Evolutionary conservation across 2,888 invertebrate species (phyloP).

Genomic region (Agonopterix arenella): DNA sequence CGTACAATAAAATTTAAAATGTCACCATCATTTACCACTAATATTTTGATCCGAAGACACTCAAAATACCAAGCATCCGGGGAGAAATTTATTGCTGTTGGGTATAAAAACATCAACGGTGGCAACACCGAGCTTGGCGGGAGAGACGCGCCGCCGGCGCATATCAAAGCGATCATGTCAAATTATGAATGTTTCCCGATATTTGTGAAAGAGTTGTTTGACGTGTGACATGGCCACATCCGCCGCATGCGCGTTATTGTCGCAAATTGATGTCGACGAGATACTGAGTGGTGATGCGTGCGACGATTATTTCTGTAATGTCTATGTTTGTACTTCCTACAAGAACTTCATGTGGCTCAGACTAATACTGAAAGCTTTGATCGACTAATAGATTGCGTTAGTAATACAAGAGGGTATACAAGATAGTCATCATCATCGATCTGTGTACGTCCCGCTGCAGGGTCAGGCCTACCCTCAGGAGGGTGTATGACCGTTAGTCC

Average conservation of each 20-base stretch:
- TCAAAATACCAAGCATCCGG: slow-evolving; percentile 55
- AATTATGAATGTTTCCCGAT: slow-evolving; percentile 67
- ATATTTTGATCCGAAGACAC: slow-evolving; percentile 50
- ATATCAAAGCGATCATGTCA: slow-evolving; percentile 60
- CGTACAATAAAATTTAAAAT: slow-evolving; percentile 47
- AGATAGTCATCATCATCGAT: too few relatives aligned
- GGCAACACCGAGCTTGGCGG: slow-evolving; percentile 35
- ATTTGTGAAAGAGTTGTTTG: slow-evolving; percentile 66
- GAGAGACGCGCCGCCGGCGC: slow-evolving; percentile 25
- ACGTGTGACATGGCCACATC: slow-evolving; percentile 60
- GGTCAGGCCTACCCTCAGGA: too few relatives aligned
- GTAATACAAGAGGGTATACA: neutral
- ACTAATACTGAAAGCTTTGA: neutral
- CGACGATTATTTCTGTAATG: slow-evolving; percentile 38
- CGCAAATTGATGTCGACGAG: slow-evolving; percentile 37
- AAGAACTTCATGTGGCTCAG: neutral
- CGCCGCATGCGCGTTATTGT: slow-evolving; percentile 34
- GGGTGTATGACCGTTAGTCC: too few relatives aligned
- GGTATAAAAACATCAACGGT: slow-evolving; percentile 62
- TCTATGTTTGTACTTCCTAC: slow-evolving; percentile 1
- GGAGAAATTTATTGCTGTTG: slow-evolving; percentile 47
- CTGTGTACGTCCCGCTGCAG: too few relatives aligned
- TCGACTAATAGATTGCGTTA: neutral
- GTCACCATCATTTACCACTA: slow-evolving; percentile 34
- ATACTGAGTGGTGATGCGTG: slow-evolving; percentile 15